A percentile compares a stretch with the other conserved stretches of the same genome.
Evolutionary conservation across 2,113 vertebrate genomes (phyloP).

Genomic region (Dendropsophus ebraccatus): DNA sequence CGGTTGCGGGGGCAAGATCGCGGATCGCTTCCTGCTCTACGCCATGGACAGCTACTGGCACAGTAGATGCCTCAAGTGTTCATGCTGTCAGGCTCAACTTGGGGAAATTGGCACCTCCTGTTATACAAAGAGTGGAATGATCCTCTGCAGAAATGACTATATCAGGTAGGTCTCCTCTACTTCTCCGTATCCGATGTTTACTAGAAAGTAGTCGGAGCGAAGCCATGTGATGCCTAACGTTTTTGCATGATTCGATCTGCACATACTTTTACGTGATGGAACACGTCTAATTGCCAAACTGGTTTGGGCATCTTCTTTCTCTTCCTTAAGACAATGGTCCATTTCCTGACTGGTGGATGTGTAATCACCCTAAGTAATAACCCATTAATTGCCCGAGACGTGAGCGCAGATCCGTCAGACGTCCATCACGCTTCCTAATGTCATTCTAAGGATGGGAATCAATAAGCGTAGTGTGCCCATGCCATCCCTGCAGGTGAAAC

Average conservation of each 20-base stretch:
- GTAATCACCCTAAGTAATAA: slow-evolving; percentile 48
- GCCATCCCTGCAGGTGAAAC: slow-evolving; percentile 82
- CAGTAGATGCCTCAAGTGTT: slow-evolving; percentile 98
- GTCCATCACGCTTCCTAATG: slow-evolving; percentile 38
- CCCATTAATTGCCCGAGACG: slow-evolving; percentile 46
- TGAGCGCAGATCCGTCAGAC: slow-evolving; percentile 39
- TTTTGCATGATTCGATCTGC: slow-evolving; percentile 6
- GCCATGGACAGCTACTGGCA: slow-evolving; percentile 99
- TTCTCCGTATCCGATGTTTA: background rate
- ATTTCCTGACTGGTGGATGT: slow-evolving; percentile 47
- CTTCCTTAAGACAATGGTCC: slow-evolving; percentile 32
- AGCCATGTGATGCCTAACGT: background rate
- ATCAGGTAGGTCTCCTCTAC: slow-evolving; percentile 85
- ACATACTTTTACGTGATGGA: slow-evolving; percentile 27
- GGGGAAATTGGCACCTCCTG: slow-evolving; percentile 98
- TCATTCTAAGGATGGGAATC: slow-evolving; percentile 78
- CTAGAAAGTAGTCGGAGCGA: no score
- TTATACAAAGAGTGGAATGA: slow-evolving; percentile 99
- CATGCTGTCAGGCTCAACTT: slow-evolving; percentile 98
- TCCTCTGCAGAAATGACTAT: slow-evolving; percentile 98
- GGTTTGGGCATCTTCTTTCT: slow-evolving; percentile 30
- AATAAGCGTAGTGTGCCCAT: slow-evolving; percentile 74
- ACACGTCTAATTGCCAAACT: slow-evolving; percentile 45
- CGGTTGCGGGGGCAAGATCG: slow-evolving; percentile 96
- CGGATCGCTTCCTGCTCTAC: slow-evolving; percentile 97